Evolutionary conservation across 2,888 invertebrate genomes (phyloP), one percentile per base, ranked within the genome.

Genomic region (Leptinotarsa rubiginosa): DNA sequence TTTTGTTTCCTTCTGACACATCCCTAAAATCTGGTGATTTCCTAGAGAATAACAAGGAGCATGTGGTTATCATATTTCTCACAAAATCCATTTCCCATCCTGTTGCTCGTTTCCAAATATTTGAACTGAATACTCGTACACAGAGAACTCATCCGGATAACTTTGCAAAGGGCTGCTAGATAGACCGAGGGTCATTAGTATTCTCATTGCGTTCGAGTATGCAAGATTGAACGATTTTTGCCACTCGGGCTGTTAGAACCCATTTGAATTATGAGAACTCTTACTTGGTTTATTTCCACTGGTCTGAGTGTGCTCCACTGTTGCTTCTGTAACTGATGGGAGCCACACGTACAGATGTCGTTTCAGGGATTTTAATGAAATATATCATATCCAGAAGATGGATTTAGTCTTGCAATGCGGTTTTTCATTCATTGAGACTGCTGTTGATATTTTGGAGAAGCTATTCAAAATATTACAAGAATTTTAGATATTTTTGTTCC

Each of bases 171-270:
- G 18, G 13, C 52, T 67, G 67, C 50, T 22, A 67, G 50, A 47
- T 31, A 64, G 56, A 56, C 70, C 73, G 65, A 52, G 70, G 73
- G 70, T 70, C 77, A 78, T 78, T 78, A 78, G 78, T 78, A 78
- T 78, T 77, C 78, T 75, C 69, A 70, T 62, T 71, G 69, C 65
- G 73, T 75, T 73, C 41, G 65, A 69, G 74, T 73, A 62, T 64
- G 75, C 73, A 69, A 66, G 72, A 69, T 67, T 70, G 78, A 77
- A 56, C 78, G 75, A 78, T 78, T 77, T 75, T 72, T 77, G 76
- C 72, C 73, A 68, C 73, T 70, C 66, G 59, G 71, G 62, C 72
- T 71, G 54, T 71, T 66, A 56, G 41, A 50, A 41, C 68, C 69
- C 62, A 67, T 65, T 68, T 72, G 74, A 70, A 74, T 68, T 70